Evolutionary conservation across 1,140 invertebrate species (phyloP), one percentile per base, ranked within the genome.

Genomic region (Halictus rubicundus): DNA sequence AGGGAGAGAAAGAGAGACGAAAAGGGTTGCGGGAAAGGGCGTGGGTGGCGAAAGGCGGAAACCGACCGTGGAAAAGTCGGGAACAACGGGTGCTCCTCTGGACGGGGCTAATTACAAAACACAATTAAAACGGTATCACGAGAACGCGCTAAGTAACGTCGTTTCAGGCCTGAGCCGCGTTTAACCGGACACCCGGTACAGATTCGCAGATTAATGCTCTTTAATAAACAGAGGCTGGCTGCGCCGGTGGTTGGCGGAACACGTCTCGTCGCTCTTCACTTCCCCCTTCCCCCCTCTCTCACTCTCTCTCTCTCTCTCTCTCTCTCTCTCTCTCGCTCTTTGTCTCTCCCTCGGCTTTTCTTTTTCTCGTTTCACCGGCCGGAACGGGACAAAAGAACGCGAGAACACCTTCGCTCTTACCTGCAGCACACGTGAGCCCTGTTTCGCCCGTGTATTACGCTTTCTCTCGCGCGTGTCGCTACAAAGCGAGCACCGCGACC

Each of bases 41-140:
- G 37, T 46, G 59, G 59, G 2, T 14, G 63, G 42, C 21, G 63
- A 59, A 57, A 21, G 23, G 23, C 23, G 19, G 66, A 68, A 73
- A 37, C 8, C 27, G 27, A 46, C 37, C 49, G 61, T 27, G 57
- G 25, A n/a, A 68, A 60, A 46, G 61, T 23, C 59, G 21, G 21
- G 71, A 75, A 57, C 42, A 59, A 57, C 71, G 25, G 25, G 21
- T 46, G 64, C 39, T 66, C 12, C 39, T 46, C 21, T 60, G 65
- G 49, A 59, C 69, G 68, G 79, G 83, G 80, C 84, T 86, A 86
- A 86, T 86, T 86, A 86, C 80, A 83, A 86, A 86, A 86, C 76
- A 85, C 83, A 82, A 83, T 86, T 86, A 86, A 86, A 86, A 80
- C 75, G 73, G 77, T 82, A 86, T 86, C 85, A 78, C 81, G 81